phyloP scores from a whole-genome alignment of 2,888 invertebrate species.

The Apotomis capreana region DNA sequence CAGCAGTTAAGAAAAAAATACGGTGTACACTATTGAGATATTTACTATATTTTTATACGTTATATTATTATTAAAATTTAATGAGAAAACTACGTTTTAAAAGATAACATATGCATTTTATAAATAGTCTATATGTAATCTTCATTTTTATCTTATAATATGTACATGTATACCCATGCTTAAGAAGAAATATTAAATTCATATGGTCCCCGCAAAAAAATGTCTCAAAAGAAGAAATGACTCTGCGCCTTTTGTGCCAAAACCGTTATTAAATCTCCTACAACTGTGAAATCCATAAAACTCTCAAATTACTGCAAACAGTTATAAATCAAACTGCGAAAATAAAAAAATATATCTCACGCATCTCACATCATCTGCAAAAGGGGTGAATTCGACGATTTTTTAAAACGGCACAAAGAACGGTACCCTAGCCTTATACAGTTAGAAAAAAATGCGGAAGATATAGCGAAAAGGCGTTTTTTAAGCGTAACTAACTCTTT shows the following conservation, averaged over 20 bases:
- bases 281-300: conserved; percentile 73
- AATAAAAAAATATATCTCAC: conserved; percentile 77
- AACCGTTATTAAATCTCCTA: conserved; percentile 75
- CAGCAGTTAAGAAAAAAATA: neutral
- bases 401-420: conserved; percentile 64
- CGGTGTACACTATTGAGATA: neutral
- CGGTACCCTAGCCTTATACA: conserved; percentile 72
- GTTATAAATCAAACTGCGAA: conserved; percentile 77
- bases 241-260: conserved; percentile 50
- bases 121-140: too few relatives aligned
- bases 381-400: conserved; percentile 75
- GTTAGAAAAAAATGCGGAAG: conserved; percentile 75
- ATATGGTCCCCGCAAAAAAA: conserved; percentile 12
- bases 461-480: conserved; percentile 66
- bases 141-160: too few relatives aligned
- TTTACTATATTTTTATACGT: neutral
- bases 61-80: too few relatives aligned
- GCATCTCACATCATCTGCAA: conserved; percentile 74
- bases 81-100: too few relatives aligned
- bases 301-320: conserved; percentile 82
- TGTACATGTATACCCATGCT: too few relatives aligned
- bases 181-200: neutral
- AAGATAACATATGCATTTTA: too few relatives aligned
- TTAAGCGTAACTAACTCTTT: conserved; percentile 79
- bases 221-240: conserved; percentile 49